Conservation (phyloP, 2,888 invertebrate species). For the Nephrotoma appendiculata region DNA sequence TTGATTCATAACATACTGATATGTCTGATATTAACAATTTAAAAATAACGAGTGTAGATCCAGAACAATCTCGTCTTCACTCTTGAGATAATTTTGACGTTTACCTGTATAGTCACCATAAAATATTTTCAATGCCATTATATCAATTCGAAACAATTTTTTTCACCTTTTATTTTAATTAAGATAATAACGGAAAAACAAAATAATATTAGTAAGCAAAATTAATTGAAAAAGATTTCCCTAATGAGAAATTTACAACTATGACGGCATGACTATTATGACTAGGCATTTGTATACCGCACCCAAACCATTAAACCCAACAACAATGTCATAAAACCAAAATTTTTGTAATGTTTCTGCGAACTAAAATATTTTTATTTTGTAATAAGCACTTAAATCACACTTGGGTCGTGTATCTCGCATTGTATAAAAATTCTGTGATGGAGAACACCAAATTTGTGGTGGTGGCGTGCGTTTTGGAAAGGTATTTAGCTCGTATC, state of each 20-base stretch:
- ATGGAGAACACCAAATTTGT: not conserved
- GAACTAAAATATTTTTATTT: not conserved
- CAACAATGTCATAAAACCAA: not conserved
- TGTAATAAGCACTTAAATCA: not conserved
- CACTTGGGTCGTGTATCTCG: not conserved
- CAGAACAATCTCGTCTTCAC: too few species aligned
- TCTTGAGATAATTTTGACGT: too few species aligned
- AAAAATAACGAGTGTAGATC: too few species aligned
- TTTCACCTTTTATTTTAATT: not conserved
- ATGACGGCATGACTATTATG: not conserved
- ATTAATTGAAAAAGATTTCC: not conserved
- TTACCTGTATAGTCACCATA: too few species aligned
- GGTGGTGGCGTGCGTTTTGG: not conserved
- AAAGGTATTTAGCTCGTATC: not conserved
- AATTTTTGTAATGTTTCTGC: not conserved
- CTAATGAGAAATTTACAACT: not conserved
- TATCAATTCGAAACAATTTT: too few species aligned
- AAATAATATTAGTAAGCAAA: not conserved
- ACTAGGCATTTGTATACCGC: not conserved
- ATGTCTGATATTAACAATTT: too few species aligned
- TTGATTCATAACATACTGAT: too few species aligned
- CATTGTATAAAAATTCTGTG: not conserved
- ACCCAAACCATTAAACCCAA: not conserved
- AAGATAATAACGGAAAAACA: not conserved
- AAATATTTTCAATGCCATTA: too few species aligned